These are phyloP conservation scores for Gastracanthus pulcherrimus DNA, from an alignment of 2,888 invertebrate genomes.

Conservation along the genomic window DNA sequence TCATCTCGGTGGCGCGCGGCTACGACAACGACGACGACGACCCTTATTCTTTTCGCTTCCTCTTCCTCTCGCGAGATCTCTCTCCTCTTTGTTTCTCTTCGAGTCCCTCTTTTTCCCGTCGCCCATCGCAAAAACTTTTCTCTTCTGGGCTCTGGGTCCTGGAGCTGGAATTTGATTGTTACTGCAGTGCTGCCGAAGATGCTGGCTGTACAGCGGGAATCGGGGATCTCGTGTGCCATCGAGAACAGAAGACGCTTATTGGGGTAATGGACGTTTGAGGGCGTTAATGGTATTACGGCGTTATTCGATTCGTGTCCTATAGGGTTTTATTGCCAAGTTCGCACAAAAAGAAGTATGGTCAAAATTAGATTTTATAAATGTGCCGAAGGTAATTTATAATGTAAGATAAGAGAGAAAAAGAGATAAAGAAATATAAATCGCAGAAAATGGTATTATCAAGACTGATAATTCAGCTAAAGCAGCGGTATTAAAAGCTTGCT, in stretches of 20 bases:
- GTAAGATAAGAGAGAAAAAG: not conserved
- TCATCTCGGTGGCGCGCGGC: conserved; percentile 45
- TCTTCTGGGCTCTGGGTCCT: not conserved
- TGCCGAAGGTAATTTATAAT: not conserved
- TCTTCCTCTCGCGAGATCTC: not conserved
- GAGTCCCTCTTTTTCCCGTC: not conserved
- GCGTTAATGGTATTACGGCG: not conserved
- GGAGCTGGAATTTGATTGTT: conserved; percentile 23
- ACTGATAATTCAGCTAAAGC: conserved; percentile 54
- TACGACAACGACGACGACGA: no score
- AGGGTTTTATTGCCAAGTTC: not conserved
- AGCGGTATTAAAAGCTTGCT: conserved; percentile 57
- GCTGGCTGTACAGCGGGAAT: no score
- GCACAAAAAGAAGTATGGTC: not conserved
- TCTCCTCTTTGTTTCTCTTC: conserved; percentile 27
- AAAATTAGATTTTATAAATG: not conserved
- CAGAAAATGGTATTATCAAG: conserved; percentile 50
- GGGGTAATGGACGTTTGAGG: not conserved
- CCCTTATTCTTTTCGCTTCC: conserved; percentile 50
- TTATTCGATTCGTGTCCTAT: no score
- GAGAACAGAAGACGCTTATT: not conserved
- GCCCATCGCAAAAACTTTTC: conserved; percentile 23
- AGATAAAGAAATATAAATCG: conserved; percentile 46
- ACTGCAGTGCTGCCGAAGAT: not conserved
- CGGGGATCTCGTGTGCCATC: no score